Evolutionary conservation across 1,140 invertebrate species (phyloP), one percentile per base, ranked within the genome.

Genomic region (Drosophila baimaii): DNA sequence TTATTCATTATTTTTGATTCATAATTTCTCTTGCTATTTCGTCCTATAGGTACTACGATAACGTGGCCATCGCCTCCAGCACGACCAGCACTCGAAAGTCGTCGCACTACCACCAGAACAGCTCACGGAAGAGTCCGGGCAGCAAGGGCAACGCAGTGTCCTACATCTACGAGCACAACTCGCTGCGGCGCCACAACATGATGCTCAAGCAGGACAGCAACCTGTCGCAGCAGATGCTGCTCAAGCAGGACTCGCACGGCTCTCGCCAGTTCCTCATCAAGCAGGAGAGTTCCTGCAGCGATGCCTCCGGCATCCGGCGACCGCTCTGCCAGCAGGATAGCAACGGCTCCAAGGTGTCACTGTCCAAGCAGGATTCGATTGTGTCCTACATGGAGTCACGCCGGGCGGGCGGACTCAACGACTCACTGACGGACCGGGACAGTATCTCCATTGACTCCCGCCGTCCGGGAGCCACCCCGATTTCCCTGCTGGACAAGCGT

Each of bases 61-160:
- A 96, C 1, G 96, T 97, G 2, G 95, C 96, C 8, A 94, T 96
- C 84, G 96, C 96, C 93, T 96, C 96, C 2, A 96, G 96, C 2
- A 96, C 96, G 25, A 96, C 96, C 0, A 96, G 95, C 71, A 96
- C 96, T 88, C 93, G 96, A 62, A 96, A 96, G 81, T 96, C 95
- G n/a, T 96, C 96, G 35, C 96, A 96, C 76, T 96, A 96, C 92
- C 94, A 95, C 56, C 95, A 95, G 69, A 95, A 95, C 71, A 94
- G 94, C 72, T 94, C 94, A 65, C 94, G 95, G 55, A 95, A 95
- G 75, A 93, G 94, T 21, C 94, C 94, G 25, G 94, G 94, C 71
- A 94, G 62, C 65, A 95, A 96, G 86, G 95, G 91, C 66, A 93
- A 94, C 57, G 95, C 95, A 41, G 95, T 96, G 1, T 96, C 95